Evolutionary conservation across 2,113 vertebrate species (phyloP).

Genomic region (Conger conger): DNA sequence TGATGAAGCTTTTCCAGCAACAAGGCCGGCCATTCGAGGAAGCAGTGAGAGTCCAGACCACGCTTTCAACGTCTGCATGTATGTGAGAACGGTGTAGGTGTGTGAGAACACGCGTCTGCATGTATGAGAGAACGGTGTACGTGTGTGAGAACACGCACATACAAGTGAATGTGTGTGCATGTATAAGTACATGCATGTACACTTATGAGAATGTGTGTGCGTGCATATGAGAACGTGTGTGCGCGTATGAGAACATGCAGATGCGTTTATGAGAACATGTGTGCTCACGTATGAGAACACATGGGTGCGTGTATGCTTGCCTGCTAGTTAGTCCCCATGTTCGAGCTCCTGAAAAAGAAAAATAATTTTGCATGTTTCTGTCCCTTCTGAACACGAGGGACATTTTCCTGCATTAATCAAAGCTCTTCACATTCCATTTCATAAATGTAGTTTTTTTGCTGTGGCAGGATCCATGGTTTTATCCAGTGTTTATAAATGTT

Average conservation of each 20-base stretch:
- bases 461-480: not conserved
- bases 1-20: slow-evolving; percentile 15
- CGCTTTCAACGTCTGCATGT: not conserved
- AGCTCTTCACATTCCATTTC: not conserved
- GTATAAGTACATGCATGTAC: too few species aligned
- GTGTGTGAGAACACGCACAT: too few species aligned
- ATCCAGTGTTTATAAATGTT: not conserved
- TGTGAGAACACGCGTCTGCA: too few species aligned
- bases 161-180: too few species aligned
- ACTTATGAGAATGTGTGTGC: slow-evolving; percentile 1
- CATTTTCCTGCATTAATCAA: not conserved
- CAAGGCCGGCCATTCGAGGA: not conserved
- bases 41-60: not conserved
- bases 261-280: too few species aligned
- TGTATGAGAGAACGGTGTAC: too few species aligned
- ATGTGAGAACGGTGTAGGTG: not conserved
- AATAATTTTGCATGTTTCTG: not conserved
- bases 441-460: not conserved
- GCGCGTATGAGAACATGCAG: too few species aligned
- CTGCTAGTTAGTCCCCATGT: not conserved
- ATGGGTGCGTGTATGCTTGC: not conserved
- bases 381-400: not conserved
- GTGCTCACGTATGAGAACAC: not conserved
- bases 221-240: not conserved
- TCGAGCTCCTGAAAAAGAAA: not conserved